Percentiles rank a stretch among this genome's conserved stretches.
phyloP scores from a whole-genome alignment of 2,113 vertebrate genomes.

The Microcebus murinus region DNA sequence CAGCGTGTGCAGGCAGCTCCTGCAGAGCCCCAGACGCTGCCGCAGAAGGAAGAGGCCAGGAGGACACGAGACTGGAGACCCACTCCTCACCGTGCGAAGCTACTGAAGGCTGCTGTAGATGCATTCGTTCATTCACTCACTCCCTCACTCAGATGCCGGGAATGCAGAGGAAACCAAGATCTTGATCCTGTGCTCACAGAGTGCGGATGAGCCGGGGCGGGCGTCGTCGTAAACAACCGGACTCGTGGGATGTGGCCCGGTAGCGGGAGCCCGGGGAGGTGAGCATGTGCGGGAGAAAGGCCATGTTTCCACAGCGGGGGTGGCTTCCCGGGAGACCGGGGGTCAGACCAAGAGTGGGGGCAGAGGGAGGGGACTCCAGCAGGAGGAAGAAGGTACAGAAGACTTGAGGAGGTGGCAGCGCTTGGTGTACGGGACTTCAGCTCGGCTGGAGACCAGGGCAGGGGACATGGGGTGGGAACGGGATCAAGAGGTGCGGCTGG shows the following conservation, averaged over 20 bases:
- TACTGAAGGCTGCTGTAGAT: background rate
- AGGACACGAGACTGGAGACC: too few relatives aligned
- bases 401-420: background rate
- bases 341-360: background rate
- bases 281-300: background rate
- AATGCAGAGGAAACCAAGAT: background rate
- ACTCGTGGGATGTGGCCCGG: rapidly evolving
- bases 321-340: background rate
- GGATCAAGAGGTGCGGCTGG: background rate
- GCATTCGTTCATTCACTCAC: background rate
- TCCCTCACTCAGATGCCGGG: background rate
- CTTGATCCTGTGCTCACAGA: background rate
- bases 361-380: background rate
- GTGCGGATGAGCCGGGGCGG: background rate
- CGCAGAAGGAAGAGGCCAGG: background rate
- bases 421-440: background rate
- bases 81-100: background rate
- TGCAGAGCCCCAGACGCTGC: background rate
- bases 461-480: rapidly evolving
- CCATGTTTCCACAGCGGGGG: background rate
- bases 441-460: background rate
- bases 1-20: background rate
- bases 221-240: background rate
- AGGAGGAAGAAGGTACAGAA: background rate
- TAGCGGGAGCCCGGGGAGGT: rapidly evolving